Conservation (phyloP, 2,888 invertebrate species). For the Thereva unica region DNA sequence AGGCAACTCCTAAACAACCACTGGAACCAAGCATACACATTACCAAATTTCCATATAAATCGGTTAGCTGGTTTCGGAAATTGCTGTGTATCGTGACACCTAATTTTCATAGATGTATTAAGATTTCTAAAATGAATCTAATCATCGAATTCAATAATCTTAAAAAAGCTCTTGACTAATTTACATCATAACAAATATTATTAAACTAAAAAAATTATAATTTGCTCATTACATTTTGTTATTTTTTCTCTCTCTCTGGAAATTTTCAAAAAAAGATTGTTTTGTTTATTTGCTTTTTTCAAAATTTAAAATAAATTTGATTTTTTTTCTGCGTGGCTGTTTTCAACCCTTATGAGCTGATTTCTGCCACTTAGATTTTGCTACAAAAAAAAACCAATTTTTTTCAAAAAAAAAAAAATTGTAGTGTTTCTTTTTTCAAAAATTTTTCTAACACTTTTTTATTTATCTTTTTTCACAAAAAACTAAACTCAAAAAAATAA, state of each 20-base stretch:
- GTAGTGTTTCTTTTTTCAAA: slow-evolving; percentile 14
- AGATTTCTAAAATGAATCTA: too few species aligned
- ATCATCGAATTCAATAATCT: too few species aligned
- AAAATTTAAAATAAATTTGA: background rate
- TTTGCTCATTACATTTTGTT: background rate
- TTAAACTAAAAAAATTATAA: background rate
- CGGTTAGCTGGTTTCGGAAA: too few species aligned
- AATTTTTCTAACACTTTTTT: slow-evolving; percentile 34
- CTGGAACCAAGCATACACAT: too few species aligned
- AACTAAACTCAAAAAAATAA: slow-evolving; percentile 3
- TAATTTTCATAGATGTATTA: too few species aligned
- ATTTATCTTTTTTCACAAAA: background rate
- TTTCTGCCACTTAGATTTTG: slow-evolving; percentile 14
- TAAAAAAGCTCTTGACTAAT: too few species aligned
- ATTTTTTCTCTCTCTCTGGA: background rate
- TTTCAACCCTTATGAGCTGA: slow-evolving; percentile 1
- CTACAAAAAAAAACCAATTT: slow-evolving; percentile 1
- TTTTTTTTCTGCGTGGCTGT: slow-evolving; percentile 27
- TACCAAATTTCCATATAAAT: too few species aligned
- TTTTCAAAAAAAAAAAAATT: background rate
- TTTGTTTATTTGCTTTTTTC: slow-evolving; percentile 5
- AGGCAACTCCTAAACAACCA: too few species aligned
- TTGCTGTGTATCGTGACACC: too few species aligned
- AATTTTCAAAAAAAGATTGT: slow-evolving; percentile 1
- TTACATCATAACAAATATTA: too few species aligned